Evolutionary conservation across 2,888 invertebrate species (phyloP).

Genomic region (Acrobasis consociella): DNA sequence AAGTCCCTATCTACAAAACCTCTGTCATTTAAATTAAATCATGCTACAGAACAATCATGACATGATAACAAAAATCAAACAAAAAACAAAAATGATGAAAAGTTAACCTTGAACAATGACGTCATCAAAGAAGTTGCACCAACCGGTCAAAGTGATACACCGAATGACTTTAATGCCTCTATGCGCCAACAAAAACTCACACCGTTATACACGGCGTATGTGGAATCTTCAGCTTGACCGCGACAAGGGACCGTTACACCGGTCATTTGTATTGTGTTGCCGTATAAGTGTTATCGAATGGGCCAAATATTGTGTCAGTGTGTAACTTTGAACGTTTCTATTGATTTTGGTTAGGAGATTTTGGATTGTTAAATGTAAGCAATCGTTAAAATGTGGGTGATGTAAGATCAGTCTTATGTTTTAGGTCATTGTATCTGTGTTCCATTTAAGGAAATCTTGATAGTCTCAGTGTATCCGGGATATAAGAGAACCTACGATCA

Average conservation of each 20-base stretch:
- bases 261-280: conserved; percentile 21
- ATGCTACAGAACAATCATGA: too few species aligned
- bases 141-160: not conserved
- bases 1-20: too few species aligned
- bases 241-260: conserved; percentile 8
- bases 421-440: too few species aligned
- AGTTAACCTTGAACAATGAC: not conserved
- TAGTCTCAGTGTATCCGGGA: too few species aligned
- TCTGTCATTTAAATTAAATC: too few species aligned
- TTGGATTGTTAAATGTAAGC: too few species aligned
- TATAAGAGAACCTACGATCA: too few species aligned
- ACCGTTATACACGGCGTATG: conserved; percentile 19
- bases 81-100: not conserved
- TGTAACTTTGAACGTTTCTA: not conserved
- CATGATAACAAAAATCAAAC: too few species aligned
- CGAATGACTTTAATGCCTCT: conserved; percentile 12
- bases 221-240: conserved; percentile 17
- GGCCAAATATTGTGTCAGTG: conserved; percentile 32
- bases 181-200: conserved; percentile 11
- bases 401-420: too few species aligned
- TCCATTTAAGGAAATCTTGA: too few species aligned
- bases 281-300: conserved; percentile 33
- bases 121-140: conserved; percentile 4
- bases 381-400: too few species aligned
- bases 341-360: not conserved